Evolutionary conservation across 2,797 vertebrate species (phyloP).

Genomic region (Lateolabrax maculatus): DNA sequence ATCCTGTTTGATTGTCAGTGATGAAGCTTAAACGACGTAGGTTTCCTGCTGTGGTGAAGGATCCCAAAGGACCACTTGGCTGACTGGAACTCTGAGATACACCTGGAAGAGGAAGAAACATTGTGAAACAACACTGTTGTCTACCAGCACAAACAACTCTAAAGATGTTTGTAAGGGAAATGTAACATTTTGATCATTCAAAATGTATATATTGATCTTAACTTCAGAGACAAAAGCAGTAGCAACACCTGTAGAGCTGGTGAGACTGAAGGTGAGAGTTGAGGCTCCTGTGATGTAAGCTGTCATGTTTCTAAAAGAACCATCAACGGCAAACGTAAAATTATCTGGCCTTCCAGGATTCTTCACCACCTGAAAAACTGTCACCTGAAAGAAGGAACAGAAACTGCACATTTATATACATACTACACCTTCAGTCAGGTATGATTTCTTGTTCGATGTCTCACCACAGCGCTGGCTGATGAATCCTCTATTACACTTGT

Average conservation of each 20-base stretch:
- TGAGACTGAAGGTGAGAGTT: constrained; percentile 71
- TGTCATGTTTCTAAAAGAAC: constrained; percentile 67
- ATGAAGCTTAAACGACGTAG: constrained; percentile 67
- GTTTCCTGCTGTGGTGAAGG: constrained; percentile 73
- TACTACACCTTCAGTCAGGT: not conserved
- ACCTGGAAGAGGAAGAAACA: constrained; percentile 55
- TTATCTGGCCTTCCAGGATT: constrained; percentile 62
- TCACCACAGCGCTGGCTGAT: constrained; percentile 67
- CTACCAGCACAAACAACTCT: not conserved
- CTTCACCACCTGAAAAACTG: constrained; percentile 72
- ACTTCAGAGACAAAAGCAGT: not conserved
- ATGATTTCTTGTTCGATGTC: not conserved
- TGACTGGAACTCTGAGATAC: constrained; percentile 67
- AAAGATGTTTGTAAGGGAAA: too few relatives aligned
- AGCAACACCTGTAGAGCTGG: constrained; percentile 72
- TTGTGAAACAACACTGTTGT: not conserved
- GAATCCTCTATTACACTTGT: constrained; percentile 74
- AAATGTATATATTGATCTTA: too few relatives aligned
- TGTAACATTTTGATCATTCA: too few relatives aligned
- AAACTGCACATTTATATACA: not conserved
- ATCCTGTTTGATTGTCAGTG: constrained; percentile 63
- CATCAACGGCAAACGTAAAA: constrained; percentile 76
- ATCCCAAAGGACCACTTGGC: constrained; percentile 69
- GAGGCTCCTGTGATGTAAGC: constrained; percentile 78
- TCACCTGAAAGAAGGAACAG: constrained; percentile 70